These are phyloP conservation scores for Episyrphus balteatus DNA, from an alignment of 1,140 invertebrate species.

Conservation along the genomic window DNA sequence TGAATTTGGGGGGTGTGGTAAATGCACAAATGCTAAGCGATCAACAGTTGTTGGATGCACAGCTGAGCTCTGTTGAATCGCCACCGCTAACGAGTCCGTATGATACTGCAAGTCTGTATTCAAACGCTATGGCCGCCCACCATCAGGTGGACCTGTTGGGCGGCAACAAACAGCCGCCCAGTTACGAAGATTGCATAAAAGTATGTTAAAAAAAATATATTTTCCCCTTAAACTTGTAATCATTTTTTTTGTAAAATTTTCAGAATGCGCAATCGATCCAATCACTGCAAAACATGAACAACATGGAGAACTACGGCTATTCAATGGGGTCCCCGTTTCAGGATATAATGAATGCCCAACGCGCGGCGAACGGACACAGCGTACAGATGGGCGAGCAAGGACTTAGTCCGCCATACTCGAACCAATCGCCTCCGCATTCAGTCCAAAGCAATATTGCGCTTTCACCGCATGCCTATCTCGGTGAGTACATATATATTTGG, in stretches of 20 bases:
- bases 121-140: conserved; percentile 58
- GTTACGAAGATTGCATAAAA: conserved; percentile 82
- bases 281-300: conserved; percentile 40
- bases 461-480: conserved; percentile 58
- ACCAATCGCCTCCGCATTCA: conserved; percentile 73
- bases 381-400: conserved; percentile 38
- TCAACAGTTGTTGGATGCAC: conserved; percentile 37
- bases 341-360: conserved; percentile 45
- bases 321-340: conserved; percentile 46
- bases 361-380: conserved; percentile 19
- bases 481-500: conserved; percentile 36
- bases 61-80: conserved; percentile 50
- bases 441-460: conserved; percentile 66
- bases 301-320: conserved; percentile 42
- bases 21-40: conserved; percentile 13
- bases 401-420: conserved; percentile 68
- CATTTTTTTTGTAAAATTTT: neutral
- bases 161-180: conserved; percentile 67
- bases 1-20: conserved; percentile 34
- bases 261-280: conserved; percentile 44
- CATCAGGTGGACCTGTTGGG: conserved; percentile 42
- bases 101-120: conserved; percentile 65
- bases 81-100: conserved; percentile 56
- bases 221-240: neutral
- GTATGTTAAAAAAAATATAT: conserved; percentile 24